phyloP scores from a whole-genome alignment of 1,140 invertebrate genomes.

The Drosophila paulistorum region DNA sequence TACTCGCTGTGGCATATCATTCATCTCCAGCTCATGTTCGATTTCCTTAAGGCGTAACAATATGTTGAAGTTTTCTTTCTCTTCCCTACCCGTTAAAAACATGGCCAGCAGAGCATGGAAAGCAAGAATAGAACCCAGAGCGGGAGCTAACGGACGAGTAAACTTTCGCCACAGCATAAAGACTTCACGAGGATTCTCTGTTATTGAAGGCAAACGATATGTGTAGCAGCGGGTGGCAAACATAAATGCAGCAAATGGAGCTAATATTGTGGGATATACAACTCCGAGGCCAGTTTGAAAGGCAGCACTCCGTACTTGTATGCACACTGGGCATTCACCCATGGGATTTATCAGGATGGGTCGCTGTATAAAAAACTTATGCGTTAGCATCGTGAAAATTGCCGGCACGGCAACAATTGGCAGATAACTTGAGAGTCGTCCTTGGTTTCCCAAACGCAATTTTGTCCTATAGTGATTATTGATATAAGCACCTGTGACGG shows the following conservation, averaged over 20 bases:
- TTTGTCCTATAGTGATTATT: conserved; percentile 83
- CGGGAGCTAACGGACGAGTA: conserved; percentile 79
- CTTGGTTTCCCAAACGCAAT: conserved; percentile 78
- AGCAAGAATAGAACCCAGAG: conserved; percentile 74
- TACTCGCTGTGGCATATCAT: conserved; percentile 46
- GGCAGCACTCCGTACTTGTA: conserved; percentile 80
- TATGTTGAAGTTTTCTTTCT: conserved; percentile 78
- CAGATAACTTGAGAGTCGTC: conserved; percentile 81
- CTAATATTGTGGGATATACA: conserved; percentile 82
- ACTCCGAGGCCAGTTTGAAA: conserved; percentile 78
- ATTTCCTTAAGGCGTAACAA: conserved; percentile 69
- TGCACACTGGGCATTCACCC: conserved; percentile 81
- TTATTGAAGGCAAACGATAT: conserved; percentile 83
- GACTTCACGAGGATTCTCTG: conserved; percentile 80
- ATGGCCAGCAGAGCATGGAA: conserved; percentile 82
- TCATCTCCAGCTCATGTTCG: conserved; percentile 56
- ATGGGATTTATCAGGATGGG: conserved; percentile 75
- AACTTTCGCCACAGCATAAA: conserved; percentile 79
- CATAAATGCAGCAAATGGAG: conserved; percentile 83
- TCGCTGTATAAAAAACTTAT: conserved; percentile 82
- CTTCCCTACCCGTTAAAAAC: conserved; percentile 82
- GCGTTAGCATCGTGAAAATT: conserved; percentile 76
- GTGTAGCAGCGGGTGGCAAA: conserved; percentile 83
- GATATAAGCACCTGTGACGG: conserved; percentile 78
- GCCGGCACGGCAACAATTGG: conserved; percentile 83